Evolutionary conservation across 2,888 invertebrate species (phyloP).

Genomic region (Cartodere bifasciata): DNA sequence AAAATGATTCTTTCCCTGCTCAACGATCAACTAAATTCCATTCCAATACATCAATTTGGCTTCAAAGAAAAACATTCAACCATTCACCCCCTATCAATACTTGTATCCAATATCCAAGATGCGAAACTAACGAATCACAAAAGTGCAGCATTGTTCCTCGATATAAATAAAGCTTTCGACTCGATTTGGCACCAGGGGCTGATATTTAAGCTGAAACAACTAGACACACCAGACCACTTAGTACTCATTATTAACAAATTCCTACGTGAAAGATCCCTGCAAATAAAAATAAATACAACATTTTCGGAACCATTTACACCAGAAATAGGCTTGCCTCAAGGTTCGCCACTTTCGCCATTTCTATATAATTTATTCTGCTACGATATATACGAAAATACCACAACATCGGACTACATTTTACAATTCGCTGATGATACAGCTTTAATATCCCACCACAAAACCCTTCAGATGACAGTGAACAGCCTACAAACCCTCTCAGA

Average conservation of each 20-base stretch:
- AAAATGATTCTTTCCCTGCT: conserved; percentile 1
- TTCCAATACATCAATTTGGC: not conserved
- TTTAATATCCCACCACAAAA: too few species aligned
- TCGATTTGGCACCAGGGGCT: conserved; percentile 8
- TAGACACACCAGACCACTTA: conserved; percentile 2
- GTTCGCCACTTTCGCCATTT: not conserved
- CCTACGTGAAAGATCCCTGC: conserved; percentile 3
- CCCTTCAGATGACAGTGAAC: too few species aligned
- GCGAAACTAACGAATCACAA: not conserved
- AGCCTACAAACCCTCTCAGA: too few species aligned
- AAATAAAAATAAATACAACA: conserved; percentile 4
- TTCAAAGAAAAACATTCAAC: not conserved
- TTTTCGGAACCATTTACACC: not conserved
- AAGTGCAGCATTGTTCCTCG: conserved; percentile 7
- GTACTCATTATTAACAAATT: conserved; percentile 1
- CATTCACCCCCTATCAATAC: not conserved
- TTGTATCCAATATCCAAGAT: conserved; percentile 9
- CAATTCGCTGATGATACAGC: too few species aligned
- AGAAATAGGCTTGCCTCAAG: conserved; percentile 3
- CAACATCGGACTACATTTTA: too few species aligned
- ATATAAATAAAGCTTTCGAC: conserved; percentile 11
- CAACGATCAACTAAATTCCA: not conserved
- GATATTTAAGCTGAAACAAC: conserved; percentile 6
- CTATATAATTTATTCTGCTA: conserved; percentile 1
- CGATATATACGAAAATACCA: too few species aligned